Evolutionary conservation across 2,797 vertebrate genomes (phyloP).

Genomic region (Pyrocephalus nanus): DNA sequence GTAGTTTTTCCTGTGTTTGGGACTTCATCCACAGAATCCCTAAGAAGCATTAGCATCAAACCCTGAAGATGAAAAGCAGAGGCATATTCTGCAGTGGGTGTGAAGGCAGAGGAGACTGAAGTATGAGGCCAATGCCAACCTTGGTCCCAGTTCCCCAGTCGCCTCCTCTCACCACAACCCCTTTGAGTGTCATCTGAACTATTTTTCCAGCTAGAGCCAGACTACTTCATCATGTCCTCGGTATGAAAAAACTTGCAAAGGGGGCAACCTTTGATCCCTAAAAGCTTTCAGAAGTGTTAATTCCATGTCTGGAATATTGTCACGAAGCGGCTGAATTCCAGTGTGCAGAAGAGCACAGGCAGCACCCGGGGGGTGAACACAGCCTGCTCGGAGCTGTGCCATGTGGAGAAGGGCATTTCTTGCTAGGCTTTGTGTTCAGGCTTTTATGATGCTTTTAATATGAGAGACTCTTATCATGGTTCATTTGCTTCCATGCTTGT

Average conservation of each 20-base stretch:
- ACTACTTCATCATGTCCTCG: constrained; percentile 25
- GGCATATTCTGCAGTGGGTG: neutral
- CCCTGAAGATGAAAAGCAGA: neutral
- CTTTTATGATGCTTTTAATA: constrained; percentile 45
- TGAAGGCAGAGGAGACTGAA: neutral
- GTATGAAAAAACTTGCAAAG: neutral
- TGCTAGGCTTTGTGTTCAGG: constrained; percentile 24
- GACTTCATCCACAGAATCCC: neutral
- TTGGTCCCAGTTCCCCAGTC: neutral
- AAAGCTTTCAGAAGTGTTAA: constrained; percentile 56
- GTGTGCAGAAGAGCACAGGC: neutral
- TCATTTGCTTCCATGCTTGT: constrained; percentile 47
- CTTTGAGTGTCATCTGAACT: neutral
- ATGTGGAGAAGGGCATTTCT: constrained; percentile 30
- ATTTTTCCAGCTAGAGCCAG: constrained; percentile 30
- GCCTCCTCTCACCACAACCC: neutral
- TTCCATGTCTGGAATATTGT: constrained; percentile 49
- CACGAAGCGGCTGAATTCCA: constrained; percentile 30
- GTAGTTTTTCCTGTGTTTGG: neutral
- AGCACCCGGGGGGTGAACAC: neutral
- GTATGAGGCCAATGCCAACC: neutral
- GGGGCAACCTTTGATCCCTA: constrained; percentile 56
- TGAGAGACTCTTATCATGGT: constrained; percentile 51
- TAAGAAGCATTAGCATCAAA: neutral
- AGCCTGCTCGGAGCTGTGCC: neutral